Evolutionary conservation across 2,888 invertebrate species (phyloP).

Genomic region (Serripes groenlandicus): DNA sequence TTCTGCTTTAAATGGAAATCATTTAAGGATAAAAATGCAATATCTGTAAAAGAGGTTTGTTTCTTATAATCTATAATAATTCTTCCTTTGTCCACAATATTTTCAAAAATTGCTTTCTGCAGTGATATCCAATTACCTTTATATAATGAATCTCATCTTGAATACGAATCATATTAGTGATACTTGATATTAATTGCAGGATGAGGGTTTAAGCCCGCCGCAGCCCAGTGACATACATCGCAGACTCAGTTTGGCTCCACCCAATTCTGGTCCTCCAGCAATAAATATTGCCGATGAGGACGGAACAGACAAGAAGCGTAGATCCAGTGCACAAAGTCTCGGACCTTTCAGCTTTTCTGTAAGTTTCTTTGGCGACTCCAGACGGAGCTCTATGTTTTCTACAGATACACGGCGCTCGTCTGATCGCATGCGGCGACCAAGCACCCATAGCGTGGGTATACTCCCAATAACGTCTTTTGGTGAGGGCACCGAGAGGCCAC

Average conservation of each 20-base stretch:
- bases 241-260: constrained; percentile 80
- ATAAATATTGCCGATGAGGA: constrained; percentile 81
- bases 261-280: constrained; percentile 73
- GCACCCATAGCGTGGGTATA: constrained; percentile 80
- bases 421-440: constrained; percentile 73
- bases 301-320: constrained; percentile 77
- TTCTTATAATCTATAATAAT: too few species aligned
- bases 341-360: constrained; percentile 83
- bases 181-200: too few species aligned
- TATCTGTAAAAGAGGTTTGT: too few species aligned
- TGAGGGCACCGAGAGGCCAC: constrained; percentile 77
- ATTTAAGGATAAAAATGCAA: too few species aligned
- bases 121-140: too few species aligned
- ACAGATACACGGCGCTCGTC: constrained; percentile 64
- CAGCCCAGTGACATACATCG: constrained; percentile 72
- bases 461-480: constrained; percentile 81
- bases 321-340: constrained; percentile 85
- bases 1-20: too few species aligned
- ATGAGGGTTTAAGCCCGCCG: constrained; percentile 52
- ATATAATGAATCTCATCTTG: too few species aligned
- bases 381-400: constrained; percentile 65
- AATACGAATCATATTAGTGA: too few species aligned
- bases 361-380: constrained; percentile 77
- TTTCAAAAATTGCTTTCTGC: too few species aligned
- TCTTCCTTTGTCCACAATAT: too few species aligned